Evolutionary conservation across 2,888 invertebrate genomes (phyloP), one percentile per base, ranked within the genome.

Genomic region (Cryptocephalus moraei): DNA sequence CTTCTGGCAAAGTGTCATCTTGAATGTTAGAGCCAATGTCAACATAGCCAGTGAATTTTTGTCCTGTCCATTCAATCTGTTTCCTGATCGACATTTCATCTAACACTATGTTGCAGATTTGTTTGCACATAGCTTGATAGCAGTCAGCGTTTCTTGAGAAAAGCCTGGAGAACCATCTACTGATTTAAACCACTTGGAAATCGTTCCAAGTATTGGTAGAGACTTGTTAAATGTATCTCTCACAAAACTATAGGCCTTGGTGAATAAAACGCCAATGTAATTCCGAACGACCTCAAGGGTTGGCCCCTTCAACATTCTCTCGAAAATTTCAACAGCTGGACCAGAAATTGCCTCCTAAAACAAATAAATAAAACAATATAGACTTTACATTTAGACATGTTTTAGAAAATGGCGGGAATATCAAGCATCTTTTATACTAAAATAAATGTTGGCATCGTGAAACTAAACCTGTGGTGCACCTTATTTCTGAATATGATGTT

Each of bases 71-170:
- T 41, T 41, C 41, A 41, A 41, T 6, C 32, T 56, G 47, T 42
- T 55, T 47, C 13, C 56, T 51, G 22, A 63, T 60, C 8, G 56
- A 49, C 58, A 63, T 63, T 52, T 63, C 60, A 44, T 60, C 58
- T 8, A 61, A 41, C 2, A 60, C 49, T 12, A 63, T 40, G 49
- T 52, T 56, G 42, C 57, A 58, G 13, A 55, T 33, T 14, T 56
- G 8, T 8, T 8, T 22, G 6, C 4, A 43, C 36, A 49, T 22
- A 44, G 9, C 47, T 50, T 49, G 9, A 59, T 41, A 33, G 54
- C 51, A 8, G 45, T 32, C 4, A 58, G 47, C 11, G 56, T 41
- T 47, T 58, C 54, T 39, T 44, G n/a, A n/a, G 53, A 52, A 43
- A 58, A 58, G n/a, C 57, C 58, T 40, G 59, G 59, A 10, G 45